Evolutionary conservation across 2,113 vertebrate species (phyloP), one percentile per base, ranked within the genome.

Genomic region (Silurus meridionalis): DNA sequence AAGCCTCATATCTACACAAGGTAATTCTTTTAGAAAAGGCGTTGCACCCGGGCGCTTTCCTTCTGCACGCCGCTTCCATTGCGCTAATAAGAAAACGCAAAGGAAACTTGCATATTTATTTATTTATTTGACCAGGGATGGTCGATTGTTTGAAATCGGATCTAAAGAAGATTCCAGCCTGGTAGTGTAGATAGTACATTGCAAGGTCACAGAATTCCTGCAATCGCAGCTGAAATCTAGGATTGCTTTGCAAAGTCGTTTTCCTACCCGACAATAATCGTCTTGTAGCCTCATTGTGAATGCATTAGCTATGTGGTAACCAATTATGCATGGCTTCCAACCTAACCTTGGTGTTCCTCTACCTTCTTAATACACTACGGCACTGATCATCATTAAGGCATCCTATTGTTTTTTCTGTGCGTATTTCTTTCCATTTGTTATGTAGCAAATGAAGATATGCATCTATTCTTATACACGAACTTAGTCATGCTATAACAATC

Each of bases 201-300:
- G 91, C 94, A 95, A 95, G 94, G 94, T 95, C 94, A 94, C 89
- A 91, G 60, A 90, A 83, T 74, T 13, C 69, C 58, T 13, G 80
- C 84, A 84, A 80, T 46, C 77, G 15, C 57, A 15, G 11, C 25
- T 55, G 72, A 58, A 71, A 64, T 64, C 80, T 77, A 72, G 67
- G 79, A 53, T 74, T 53, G 48, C 79, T 64, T 21, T 86, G 79
- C 67, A 60, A 74, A 86, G 25, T 85, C 72, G 25, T 79, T 53
- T 37, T 46, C 58, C 74, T 46, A 15, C 25, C 15, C n/a, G 21
- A 66, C 50, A 57, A 67, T 55, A 14, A 53, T 46, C 71, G 23
- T 50, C 11, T 52, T 77, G 11, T 63, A 64, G 28, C 17, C 25
- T 80, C 5, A 80, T 85, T 11, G 46, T 80, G 15, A 48, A 85